Conservation (phyloP, 1,140 invertebrate species). For the Diachasma alloeum region DNA sequence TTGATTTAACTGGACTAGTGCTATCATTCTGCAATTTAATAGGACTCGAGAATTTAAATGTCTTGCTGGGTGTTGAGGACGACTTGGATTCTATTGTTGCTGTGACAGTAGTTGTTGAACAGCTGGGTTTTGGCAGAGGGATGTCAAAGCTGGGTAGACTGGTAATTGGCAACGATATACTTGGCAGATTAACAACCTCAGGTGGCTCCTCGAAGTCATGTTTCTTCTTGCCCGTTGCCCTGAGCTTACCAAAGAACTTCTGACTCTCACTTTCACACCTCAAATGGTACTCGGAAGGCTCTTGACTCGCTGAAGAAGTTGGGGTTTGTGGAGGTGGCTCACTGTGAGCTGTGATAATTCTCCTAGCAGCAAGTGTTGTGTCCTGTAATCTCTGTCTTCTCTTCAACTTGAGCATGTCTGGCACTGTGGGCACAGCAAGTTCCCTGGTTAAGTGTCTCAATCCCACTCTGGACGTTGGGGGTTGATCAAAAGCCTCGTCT, state of each 20-base stretch:
- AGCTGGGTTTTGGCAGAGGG: conserved; percentile 50
- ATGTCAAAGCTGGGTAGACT: conserved; percentile 71
- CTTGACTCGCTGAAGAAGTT: neutral
- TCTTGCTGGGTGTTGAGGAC: conserved; percentile 33
- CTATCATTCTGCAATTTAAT: conserved; percentile 48
- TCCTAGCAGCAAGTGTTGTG: conserved; percentile 70
- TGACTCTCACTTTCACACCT: conserved; percentile 45
- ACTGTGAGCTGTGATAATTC: conserved; percentile 66
- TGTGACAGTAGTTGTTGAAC: conserved; percentile 19
- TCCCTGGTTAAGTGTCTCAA: conserved; percentile 63
- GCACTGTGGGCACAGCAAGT: conserved; percentile 67
- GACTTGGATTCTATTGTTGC: neutral
- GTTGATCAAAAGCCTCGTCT: conserved; percentile 40
- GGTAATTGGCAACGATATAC: conserved; percentile 70
- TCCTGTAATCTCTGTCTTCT: conserved; percentile 68
- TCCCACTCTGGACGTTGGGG: conserved; percentile 44
- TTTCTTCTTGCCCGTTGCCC: conserved; percentile 46
- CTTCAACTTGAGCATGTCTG: conserved; percentile 70
- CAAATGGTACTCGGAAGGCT: conserved; percentile 50
- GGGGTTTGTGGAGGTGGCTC: conserved; percentile 27
- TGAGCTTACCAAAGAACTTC: conserved; percentile 43
- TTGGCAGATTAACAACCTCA: conserved; percentile 68
- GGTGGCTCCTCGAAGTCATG: conserved; percentile 57
- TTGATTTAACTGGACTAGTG: conserved; percentile 50
- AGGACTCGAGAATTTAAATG: conserved; percentile 57